Evolutionary conservation across 2,797 vertebrate species (phyloP).

Genomic region (Epinephelus malabaricus): DNA sequence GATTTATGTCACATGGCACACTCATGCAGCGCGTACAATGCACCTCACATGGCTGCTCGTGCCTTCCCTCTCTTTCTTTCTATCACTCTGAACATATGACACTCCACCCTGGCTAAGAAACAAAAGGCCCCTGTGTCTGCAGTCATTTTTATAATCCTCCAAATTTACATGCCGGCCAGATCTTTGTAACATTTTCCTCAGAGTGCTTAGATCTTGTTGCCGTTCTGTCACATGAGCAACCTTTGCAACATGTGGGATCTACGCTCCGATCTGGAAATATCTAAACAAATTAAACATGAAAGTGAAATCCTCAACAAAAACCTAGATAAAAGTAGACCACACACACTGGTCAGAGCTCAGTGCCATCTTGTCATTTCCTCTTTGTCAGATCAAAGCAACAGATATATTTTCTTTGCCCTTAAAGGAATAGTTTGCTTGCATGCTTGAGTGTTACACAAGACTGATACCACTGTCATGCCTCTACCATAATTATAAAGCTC

Average conservation of each 20-base stretch:
- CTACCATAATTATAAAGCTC: neutral
- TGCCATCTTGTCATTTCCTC: constrained; percentile 18
- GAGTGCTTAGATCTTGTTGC: constrained; percentile 7
- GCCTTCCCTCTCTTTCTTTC: constrained; percentile 27
- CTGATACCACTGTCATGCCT: neutral
- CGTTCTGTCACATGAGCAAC: constrained; percentile 13
- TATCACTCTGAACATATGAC: constrained; percentile 68
- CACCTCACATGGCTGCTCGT: constrained; percentile 58
- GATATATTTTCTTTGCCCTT: neutral
- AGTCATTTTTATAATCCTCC: constrained; percentile 33
- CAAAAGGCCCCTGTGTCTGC: constrained; percentile 62
- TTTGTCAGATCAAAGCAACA: constrained; percentile 38
- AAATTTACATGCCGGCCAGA: constrained; percentile 34
- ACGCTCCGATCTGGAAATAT: neutral
- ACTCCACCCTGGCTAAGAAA: constrained; percentile 44
- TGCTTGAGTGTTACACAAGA: neutral
- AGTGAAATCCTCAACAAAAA: constrained; percentile 23
- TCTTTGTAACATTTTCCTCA: constrained; percentile 14
- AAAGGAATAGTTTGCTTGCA: constrained; percentile 11
- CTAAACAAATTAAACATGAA: constrained; percentile 45
- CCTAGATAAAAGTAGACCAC: constrained; percentile 3
- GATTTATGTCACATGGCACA: constrained; percentile 76
- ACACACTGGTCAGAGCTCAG: neutral
- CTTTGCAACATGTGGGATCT: constrained; percentile 23
- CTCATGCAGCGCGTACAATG: constrained; percentile 53